These are phyloP conservation scores for Bombylius major DNA, from an alignment of 2,888 invertebrate genomes.

Conservation along the genomic window DNA sequence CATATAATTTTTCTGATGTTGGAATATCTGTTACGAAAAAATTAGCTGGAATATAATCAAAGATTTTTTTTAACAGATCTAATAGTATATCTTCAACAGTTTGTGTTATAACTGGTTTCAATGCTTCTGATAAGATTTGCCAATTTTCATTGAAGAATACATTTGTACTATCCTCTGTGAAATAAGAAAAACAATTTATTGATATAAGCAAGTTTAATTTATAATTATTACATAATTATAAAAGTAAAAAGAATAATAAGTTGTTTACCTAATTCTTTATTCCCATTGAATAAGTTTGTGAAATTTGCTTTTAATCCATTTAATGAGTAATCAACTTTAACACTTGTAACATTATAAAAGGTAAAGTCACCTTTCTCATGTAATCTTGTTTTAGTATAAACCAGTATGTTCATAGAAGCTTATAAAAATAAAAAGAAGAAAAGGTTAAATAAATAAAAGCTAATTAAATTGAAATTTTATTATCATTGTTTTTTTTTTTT, in stretches of 20 bases:
- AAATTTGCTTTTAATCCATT: conserved; percentile 54
- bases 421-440: not conserved
- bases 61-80: conserved; percentile 51
- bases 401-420: conserved; percentile 55
- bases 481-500: not conserved
- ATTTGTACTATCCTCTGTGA: conserved; percentile 60
- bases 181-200: not conserved
- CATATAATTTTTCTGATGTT: conserved; percentile 30
- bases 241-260: no score
- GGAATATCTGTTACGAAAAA: conserved; percentile 53
- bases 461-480: not conserved
- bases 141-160: conserved; percentile 62
- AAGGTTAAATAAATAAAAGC: not conserved
- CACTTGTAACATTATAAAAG: conserved; percentile 56
- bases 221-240: not conserved
- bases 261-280: conserved; percentile 51
- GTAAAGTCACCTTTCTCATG: conserved; percentile 49
- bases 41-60: conserved; percentile 56
- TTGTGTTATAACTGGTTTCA: conserved; percentile 53
- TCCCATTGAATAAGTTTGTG: conserved; percentile 60
- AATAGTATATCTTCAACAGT: conserved; percentile 59
- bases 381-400: conserved; percentile 51
- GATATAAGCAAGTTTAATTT: not conserved
- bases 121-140: conserved; percentile 56
- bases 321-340: conserved; percentile 53